Evolutionary conservation across 2,888 invertebrate species (phyloP), one percentile per base, ranked within the genome.

Genomic region (Drosophila fungiperda): DNA sequence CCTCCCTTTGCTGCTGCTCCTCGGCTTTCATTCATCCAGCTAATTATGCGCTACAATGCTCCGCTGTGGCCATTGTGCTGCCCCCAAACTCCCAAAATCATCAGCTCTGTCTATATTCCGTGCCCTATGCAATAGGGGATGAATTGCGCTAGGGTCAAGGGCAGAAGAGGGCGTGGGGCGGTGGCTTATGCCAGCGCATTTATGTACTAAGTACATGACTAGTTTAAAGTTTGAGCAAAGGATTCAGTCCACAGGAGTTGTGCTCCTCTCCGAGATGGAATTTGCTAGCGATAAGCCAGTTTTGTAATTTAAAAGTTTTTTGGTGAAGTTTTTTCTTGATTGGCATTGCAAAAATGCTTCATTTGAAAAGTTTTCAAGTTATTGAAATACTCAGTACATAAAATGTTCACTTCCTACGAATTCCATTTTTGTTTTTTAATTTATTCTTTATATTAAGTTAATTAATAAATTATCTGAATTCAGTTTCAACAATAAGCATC

Each of bases 31-130:
- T 85, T 80, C 80, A 82, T 80, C 66, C 60, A 78, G 89, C 90
- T 87, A 90, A 87, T 87, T 87, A 90, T 87, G 87, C 87, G 89
- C 90, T 78, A 83, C 84, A 88, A 81, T 87, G 90, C 83, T 73
- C 87, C 73, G 78, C 72, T 68, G 66, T 64, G 80, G 71, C 88
- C 68, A 81, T 83, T 88, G 89, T 84, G 87, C 64, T 66, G 49
- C 45, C 57, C 61, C 33, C 42, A 61, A 74, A 65, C 61, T 72
- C 76, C 62, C 65, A 61, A 49, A 32, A 55, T 63, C 59, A 63
- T 52, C 69, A 55, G 53, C 36, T 48, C 60, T 67, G 67, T 67
- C 63, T 61, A 32, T 60, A 52, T 17, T 38, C 42, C 23, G 15
- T 45, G 29, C 50, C 8, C 38, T 9, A 6, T 38, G 45, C 67